Percentiles rank a stretch among this genome's conserved stretches.
Conservation (phyloP, 2,797 vertebrate genomes). For the Ispidina lecontei region DNA sequence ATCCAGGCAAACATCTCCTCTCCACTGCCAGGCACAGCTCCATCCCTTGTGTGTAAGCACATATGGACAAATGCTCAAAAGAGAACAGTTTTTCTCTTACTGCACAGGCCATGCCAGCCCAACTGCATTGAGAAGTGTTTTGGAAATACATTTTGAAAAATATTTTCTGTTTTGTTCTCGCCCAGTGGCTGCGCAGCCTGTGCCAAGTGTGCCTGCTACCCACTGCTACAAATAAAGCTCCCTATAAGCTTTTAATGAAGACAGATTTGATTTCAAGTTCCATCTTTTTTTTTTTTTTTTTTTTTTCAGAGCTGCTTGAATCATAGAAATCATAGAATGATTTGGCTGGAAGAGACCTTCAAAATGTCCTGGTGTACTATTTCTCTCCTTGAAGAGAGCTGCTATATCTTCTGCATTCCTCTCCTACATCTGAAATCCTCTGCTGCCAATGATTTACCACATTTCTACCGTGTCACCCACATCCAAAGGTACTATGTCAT, state of each 20-base stretch:
- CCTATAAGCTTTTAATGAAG: not conserved
- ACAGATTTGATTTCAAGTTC: not conserved
- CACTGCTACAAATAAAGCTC: not conserved
- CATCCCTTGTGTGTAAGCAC: not conserved
- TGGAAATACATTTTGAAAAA: slow-evolving; percentile 28
- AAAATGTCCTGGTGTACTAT: not conserved
- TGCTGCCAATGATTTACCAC: not conserved
- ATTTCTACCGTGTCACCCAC: not conserved
- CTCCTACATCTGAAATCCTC: not conserved
- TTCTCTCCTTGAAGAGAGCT: not conserved
- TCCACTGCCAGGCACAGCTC: slow-evolving; percentile 4
- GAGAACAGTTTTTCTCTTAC: not conserved
- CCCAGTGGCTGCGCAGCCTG: not conserved
- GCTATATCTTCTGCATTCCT: not conserved
- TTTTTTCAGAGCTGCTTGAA: not conserved
- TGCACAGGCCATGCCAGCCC: not conserved
- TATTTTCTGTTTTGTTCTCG: slow-evolving; percentile 25
- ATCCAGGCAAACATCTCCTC: not conserved
- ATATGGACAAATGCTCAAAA: not conserved
- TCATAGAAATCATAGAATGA: too few species aligned
- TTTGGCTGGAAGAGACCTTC: too few species aligned
- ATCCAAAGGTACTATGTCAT: not conserved
- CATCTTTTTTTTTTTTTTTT: not conserved
- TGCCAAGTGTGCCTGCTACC: not conserved
- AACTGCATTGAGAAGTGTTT: not conserved